Evolutionary conservation across 2,888 invertebrate genomes (phyloP), one percentile per base, ranked within the genome.

Genomic region (Tetragonisca angustula): DNA sequence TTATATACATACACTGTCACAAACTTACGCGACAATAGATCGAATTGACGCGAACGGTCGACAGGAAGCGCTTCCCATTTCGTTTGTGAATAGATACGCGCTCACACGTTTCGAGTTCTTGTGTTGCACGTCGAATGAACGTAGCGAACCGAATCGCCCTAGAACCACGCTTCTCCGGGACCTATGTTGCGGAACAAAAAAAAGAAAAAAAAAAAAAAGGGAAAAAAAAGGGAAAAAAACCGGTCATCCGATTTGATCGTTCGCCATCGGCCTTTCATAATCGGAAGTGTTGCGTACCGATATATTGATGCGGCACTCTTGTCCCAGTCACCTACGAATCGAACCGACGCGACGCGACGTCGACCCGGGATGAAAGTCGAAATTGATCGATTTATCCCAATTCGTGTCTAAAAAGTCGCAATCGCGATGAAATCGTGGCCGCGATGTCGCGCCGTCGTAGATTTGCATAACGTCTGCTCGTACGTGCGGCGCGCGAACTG

Each of bases 61-160:
- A 87, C 90, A 92, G 92, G 92, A 92, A 92, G 89, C 87, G 90
- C 88, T 92, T 90, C 91, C 91, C 90, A 92, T 91, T 90, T 90
- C 91, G 93, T 90, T 92, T 90, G 89, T 88, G 88, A 92, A 91
- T 88, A 88, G 81, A 83, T 81, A 77, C 83, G 78, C 78, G 79
- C 83, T 69, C 79, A 68, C 84, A 81, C 87, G 81, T 85, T 79
- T 79, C 73, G 67, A 78, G 77, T 75, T 80, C 84, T 79, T 62
- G 81, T 82, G 84, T 84, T 76, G 79, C 13, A 70, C 70, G 78
- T 70, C 80, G 81, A 81, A 86, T 88, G 86, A 86, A 92, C 87
- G 89, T 88, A 91, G 84, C 92, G 90, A 90, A 90, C 88, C 90
- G 91, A 85, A 91, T 90, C 86, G 85, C 87, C 81, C 85, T 87